Evolutionary conservation across 2,888 invertebrate species (phyloP), one percentile per base, ranked within the genome.

Genomic region (Lithophane semibrunnea): DNA sequence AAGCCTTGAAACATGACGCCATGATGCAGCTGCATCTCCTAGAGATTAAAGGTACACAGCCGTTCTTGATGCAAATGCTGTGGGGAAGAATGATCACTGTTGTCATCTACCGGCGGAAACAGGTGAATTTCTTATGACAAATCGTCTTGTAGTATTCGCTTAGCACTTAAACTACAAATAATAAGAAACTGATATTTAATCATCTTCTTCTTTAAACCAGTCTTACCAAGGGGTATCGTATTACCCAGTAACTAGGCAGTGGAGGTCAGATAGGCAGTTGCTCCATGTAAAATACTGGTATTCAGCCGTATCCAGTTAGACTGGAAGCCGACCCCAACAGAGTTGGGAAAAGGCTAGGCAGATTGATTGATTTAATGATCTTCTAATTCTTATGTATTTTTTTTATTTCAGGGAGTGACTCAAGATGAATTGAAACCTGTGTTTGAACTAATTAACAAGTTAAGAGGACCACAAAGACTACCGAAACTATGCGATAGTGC

Each of bases 1-100:
- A 93, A 83, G 92, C 93, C 0, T 65, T 92, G 3, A 91, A 91
- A 16, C 92, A 93, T n/a, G 92, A 94, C 2, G 94, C 94, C 0
- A 90, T 92, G 80, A 96, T 95, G 96, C 95, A 96, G 75, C 87
- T 96, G 0, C 96, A 96, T 73, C 7, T 94, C 0, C 18, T 95
- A 12, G 90, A 94, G 29, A 86, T 92, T 0, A 86, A 93, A 52
- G 88, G 84, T 0, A 79, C 88, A 0, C 91, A 92, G 0, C 93
- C 93, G 0, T 93, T 93, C 69, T 79, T 96, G 69, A 77, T 96
- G 21, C 96, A 96, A 87, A 91, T 95, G 89, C 86, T 96, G 0
- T 95, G 96, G 96, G 96, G 95, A 9, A 91, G 90, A 65, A 88
- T 94, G 89, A 92, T 96, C 2, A 91, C 94, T 0, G 94, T 92